Base-by-base conservation (phyloP, 2,113 vertebrate species). In the Cervus canadensis region DNA sequence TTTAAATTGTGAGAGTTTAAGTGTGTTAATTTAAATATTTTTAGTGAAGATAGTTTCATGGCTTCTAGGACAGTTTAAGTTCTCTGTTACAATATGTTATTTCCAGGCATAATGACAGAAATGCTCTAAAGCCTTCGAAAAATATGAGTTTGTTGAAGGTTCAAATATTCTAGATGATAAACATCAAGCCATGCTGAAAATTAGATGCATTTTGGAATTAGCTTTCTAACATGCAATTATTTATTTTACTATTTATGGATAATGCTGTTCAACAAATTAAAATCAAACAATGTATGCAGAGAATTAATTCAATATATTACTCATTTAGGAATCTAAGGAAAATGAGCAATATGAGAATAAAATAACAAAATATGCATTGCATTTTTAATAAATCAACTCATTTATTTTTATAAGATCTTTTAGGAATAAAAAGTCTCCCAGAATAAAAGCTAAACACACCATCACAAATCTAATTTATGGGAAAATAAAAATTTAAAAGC, bases 351-450 rank as follows among this genome's bases (percentile, higher is more conserved):
- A 89, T 78, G 67, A 56, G 89, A 26, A 83, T 86, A 97, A 96
- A 79, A 74, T 59, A 48, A 71, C 59, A 92, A 96, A 98, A 67
- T 56, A 95, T 40, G 76, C 91, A 12, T 52, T 87, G 83, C 5
- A 23, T 87, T 64, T 94, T 97, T 93, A 90, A 97, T 90, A 97
- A 98, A 91, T 95, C 86, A 91, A 2, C 25, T 87, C 87, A 93
- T 95, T 88, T 97, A 93, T 97, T 98, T 98, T 98, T 95, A 87
- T 78, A 89, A 74, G 14, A 17, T 40, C 28, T 95, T 98, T 96
- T 92, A 88, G 40, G 45, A 95, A 93, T 43, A n/a, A 93, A 81
- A 95, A 62, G 0, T 91, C 25, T 64, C 57, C 19, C 89, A 40
- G 67, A 79, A 90, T 54, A 71, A 57, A 97, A 92, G 7, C 6